Evolutionary conservation across 2,888 invertebrate species (phyloP).

Genomic region (Stenolophus ochropezus): DNA sequence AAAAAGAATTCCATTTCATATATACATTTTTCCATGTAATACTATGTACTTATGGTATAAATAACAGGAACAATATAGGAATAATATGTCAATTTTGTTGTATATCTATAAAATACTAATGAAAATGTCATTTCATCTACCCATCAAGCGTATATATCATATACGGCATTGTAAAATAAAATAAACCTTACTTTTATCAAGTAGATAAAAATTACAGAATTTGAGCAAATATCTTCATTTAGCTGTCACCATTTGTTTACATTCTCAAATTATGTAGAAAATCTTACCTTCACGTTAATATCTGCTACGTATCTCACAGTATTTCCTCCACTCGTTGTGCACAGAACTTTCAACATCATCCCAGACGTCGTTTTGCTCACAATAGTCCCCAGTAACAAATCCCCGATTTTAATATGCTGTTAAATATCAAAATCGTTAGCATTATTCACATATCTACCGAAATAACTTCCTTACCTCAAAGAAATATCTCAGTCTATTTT

Average conservation of each 20-base stretch:
- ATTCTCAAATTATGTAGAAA: background rate
- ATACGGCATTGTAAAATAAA: background rate
- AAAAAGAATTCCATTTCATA: no score
- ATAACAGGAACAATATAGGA: no score
- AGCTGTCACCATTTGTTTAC: background rate
- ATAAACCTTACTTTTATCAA: background rate
- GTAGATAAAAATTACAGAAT: no score
- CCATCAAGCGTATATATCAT: background rate
- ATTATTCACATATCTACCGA: conserved; percentile 3
- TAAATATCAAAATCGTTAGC: conserved; percentile 61
- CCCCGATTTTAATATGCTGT: conserved; percentile 83
- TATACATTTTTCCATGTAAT: no score
- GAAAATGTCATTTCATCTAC: background rate
- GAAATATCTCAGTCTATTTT: conserved; percentile 85
- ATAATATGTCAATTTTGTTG: no score
- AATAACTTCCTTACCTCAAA: conserved; percentile 79
- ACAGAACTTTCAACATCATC: conserved; percentile 87
- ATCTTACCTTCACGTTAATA: conserved; percentile 86
- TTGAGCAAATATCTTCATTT: no score
- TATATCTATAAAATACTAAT: background rate
- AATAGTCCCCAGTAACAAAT: conserved; percentile 86
- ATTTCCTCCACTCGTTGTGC: conserved; percentile 86
- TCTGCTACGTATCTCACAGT: conserved; percentile 88
- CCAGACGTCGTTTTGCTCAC: conserved; percentile 84
- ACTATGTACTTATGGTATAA: no score